Conservation (phyloP, 2,888 invertebrate species). For the Priocnemis perturbator region DNA sequence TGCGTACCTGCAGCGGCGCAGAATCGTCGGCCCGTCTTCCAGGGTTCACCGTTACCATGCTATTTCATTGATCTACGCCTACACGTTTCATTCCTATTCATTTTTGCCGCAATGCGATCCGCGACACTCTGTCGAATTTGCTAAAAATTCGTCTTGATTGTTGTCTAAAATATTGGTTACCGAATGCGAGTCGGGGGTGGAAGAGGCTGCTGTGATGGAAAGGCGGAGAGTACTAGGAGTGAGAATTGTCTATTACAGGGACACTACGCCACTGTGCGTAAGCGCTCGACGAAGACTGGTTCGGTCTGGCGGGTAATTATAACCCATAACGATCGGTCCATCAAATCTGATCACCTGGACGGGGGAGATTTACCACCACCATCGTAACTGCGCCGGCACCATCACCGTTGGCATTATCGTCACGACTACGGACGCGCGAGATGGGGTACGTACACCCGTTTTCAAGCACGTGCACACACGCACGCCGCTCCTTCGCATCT, state of each 20-base stretch:
- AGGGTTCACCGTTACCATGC: no score
- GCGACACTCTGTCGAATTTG: no score
- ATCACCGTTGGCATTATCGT: background rate
- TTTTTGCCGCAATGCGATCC: no score
- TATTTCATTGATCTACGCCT: no score
- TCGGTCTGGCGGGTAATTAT: constrained; percentile 67
- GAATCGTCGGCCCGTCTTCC: no score
- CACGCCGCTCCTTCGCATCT: background rate
- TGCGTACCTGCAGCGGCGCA: no score
- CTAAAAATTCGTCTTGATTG: no score
- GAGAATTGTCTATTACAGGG: constrained; percentile 15
- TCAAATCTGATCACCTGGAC: constrained; percentile 66
- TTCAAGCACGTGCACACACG: background rate
- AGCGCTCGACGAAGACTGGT: constrained; percentile 51
- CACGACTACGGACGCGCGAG: background rate
- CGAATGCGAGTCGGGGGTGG: no score
- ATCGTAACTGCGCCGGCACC: background rate
- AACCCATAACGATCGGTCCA: constrained; percentile 71
- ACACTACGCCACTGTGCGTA: constrained; percentile 22
- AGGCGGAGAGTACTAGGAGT: constrained; percentile 51
- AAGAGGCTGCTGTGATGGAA: no score
- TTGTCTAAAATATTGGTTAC: no score
- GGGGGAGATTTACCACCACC: constrained; percentile 14
- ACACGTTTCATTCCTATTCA: no score
- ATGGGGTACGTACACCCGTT: background rate